Conservation (phyloP, 2,113 vertebrate species). For the Psilopogon haemacephalus region DNA sequence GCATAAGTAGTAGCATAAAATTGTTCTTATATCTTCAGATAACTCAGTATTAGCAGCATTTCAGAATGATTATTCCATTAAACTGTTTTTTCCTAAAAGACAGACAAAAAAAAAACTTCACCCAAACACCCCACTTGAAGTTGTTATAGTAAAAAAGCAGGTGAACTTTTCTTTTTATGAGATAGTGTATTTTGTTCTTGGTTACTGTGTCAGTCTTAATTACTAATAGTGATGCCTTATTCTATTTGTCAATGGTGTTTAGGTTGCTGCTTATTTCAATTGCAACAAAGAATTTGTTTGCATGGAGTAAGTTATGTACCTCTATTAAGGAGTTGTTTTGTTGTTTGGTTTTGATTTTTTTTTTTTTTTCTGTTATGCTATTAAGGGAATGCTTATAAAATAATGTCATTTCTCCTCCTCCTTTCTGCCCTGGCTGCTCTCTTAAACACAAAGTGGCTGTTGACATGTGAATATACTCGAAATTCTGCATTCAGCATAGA, state of each 20-base stretch:
- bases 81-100: neutral
- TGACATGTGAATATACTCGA: neutral
- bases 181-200: neutral
- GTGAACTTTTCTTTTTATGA: neutral
- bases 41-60: neutral
- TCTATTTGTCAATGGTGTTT: neutral
- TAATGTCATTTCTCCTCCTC: neutral
- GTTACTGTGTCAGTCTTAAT: neutral
- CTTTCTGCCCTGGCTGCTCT: neutral
- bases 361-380: neutral
- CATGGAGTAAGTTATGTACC: neutral
- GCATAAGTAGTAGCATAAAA: neutral
- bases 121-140: neutral
- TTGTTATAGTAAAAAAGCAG: neutral
- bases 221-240: neutral
- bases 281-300: neutral
- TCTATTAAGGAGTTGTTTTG: neutral
- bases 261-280: neutral
- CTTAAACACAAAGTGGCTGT: neutral
- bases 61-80: neutral
- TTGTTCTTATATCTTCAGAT: neutral
- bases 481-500: neutral
- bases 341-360: no score
- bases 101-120: no score
- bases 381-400: neutral